Evolutionary conservation across 2,888 invertebrate genomes (phyloP).

Genomic region (Ochropleura plecta): DNA sequence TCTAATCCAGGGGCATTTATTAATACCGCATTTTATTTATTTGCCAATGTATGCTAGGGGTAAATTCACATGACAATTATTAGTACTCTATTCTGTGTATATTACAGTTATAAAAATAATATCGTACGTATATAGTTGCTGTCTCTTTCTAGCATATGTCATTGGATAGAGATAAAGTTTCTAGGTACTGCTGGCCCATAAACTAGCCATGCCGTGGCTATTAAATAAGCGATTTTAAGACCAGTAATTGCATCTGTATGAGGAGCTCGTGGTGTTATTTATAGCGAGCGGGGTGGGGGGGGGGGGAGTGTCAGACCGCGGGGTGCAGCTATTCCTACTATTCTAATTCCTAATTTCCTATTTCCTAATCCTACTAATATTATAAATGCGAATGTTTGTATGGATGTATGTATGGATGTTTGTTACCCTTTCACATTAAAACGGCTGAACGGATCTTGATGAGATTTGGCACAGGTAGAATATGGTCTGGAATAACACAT

Average conservation of each 20-base stretch:
- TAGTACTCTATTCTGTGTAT: constrained; percentile 40
- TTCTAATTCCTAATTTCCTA: too few relatives aligned
- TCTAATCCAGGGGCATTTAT: constrained; percentile 5
- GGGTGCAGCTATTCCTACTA: too few relatives aligned
- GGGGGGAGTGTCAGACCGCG: too few relatives aligned
- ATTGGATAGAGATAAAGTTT: constrained; percentile 53
- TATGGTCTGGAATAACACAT: too few relatives aligned
- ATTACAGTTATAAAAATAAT: constrained; percentile 58
- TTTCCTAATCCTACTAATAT: too few relatives aligned
- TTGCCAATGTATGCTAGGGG: constrained; percentile 41
- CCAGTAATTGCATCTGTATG: constrained; percentile 9
- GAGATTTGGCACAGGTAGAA: too few relatives aligned
- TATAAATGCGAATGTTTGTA: too few relatives aligned
- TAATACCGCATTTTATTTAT: constrained; percentile 38
- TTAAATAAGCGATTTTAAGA: constrained; percentile 33
- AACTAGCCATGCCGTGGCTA: constrained; percentile 47
- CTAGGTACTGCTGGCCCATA: constrained; percentile 52
- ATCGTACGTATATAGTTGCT: constrained; percentile 35
- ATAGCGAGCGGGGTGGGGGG: too few relatives aligned
- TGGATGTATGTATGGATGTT: too few relatives aligned
- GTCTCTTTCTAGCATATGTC: constrained; percentile 56
- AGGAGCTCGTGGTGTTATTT: too few relatives aligned
- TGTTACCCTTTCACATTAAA: too few relatives aligned
- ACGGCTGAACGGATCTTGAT: too few relatives aligned
- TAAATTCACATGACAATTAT: constrained; percentile 45